Percentiles rank a stretch among this genome's conserved stretches.
These are phyloP conservation scores for Pantherophis alleghaniensis DNA, from an alignment of 2,797 vertebrate genomes.

Conservation along the genomic window DNA sequence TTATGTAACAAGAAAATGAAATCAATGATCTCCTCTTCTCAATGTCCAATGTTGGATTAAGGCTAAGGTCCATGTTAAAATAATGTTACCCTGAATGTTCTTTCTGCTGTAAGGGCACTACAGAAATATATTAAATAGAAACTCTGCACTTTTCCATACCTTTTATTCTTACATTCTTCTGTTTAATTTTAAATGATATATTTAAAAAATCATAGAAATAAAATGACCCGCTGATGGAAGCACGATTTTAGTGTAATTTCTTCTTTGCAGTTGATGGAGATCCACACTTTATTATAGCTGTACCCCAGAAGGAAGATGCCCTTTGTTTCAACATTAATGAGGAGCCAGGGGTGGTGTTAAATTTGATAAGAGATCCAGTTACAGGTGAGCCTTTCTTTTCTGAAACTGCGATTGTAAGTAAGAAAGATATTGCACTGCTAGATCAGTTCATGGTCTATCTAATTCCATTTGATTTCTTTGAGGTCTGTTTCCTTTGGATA, in stretches of 20 bases:
- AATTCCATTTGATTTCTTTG: not conserved
- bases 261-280: constrained; percentile 86
- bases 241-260: constrained; percentile 15
- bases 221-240: not conserved
- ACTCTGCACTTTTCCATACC: not conserved
- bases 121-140: not conserved
- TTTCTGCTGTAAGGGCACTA: not conserved
- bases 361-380: constrained; percentile 81
- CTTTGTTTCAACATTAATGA: constrained; percentile 94
- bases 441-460: not conserved
- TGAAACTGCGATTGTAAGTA: not conserved
- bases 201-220: not conserved
- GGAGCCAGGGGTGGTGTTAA: constrained; percentile 84
- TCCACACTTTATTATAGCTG: constrained; percentile 90
- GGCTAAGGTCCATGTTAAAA: not conserved
- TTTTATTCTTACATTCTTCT: not conserved
- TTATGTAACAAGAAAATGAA: not conserved
- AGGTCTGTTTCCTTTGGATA: not conserved
- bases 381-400: constrained; percentile 75
- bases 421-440: not conserved
- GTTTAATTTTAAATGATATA: not conserved
- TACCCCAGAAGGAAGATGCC: constrained; percentile 79
- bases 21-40: not conserved
- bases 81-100: not conserved
- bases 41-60: not conserved